Percentiles rank a stretch among this genome's conserved stretches.
These are phyloP conservation scores for Thelaira solivaga DNA, from an alignment of 2,888 invertebrate species.

Conservation along the genomic window DNA sequence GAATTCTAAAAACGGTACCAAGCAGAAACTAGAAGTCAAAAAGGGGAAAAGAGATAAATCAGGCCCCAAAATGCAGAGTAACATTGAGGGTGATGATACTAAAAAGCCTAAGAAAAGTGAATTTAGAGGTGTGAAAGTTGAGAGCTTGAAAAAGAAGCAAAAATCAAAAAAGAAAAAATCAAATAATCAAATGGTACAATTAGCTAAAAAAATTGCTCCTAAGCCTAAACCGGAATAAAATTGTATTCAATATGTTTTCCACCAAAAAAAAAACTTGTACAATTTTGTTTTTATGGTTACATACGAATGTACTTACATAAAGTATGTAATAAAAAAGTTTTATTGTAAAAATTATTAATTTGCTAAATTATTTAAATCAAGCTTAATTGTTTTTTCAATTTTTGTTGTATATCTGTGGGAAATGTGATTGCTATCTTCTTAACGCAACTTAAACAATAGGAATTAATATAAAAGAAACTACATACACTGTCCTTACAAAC, in stretches of 20 bases:
- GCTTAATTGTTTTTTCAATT: constrained; percentile 78
- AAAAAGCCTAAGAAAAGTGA: constrained; percentile 71
- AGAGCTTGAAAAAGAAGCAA: constrained; percentile 67
- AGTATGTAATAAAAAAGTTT: no score
- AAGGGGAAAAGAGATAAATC: constrained; percentile 56
- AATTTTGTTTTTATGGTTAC: no score
- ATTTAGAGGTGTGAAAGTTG: constrained; percentile 72
- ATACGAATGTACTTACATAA: no score
- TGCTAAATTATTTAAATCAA: neutral
- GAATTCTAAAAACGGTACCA: no score
- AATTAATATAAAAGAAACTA: constrained; percentile 87
- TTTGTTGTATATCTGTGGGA: constrained; percentile 83
- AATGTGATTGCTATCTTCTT: constrained; percentile 80
- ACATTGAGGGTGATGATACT: neutral
- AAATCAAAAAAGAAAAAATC: constrained; percentile 70
- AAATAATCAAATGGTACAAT: constrained; percentile 67
- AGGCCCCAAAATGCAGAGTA: constrained; percentile 11
- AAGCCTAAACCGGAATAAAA: constrained; percentile 49
- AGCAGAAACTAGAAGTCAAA: constrained; percentile 31
- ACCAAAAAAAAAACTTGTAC: no score
- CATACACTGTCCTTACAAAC: constrained; percentile 87
- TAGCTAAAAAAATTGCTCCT: constrained; percentile 76
- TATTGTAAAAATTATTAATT: no score
- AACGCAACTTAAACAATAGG: constrained; percentile 86
- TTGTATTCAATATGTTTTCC: neutral